Evolutionary conservation across 1,140 invertebrate genomes (phyloP).

Genomic region (Acyrthosiphon pisum): DNA sequence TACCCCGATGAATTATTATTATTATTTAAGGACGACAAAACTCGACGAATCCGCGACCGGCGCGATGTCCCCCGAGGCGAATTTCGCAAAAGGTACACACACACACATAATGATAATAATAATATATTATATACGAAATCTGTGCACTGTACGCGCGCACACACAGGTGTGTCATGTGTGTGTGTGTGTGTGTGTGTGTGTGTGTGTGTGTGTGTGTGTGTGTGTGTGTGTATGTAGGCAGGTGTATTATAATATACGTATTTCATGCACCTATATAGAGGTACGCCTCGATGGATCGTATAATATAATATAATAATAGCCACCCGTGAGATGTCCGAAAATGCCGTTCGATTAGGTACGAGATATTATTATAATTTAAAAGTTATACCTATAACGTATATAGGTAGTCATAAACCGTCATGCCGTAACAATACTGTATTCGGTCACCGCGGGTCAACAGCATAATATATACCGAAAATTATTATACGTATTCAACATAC

Average conservation of each 20-base stretch:
- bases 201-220: background rate
- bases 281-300: background rate
- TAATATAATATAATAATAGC: background rate
- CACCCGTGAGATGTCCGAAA: background rate
- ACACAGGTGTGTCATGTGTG: background rate
- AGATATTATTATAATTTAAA: background rate
- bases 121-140: background rate
- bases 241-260: background rate
- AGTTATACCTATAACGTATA: background rate
- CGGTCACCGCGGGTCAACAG: background rate
- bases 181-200: background rate
- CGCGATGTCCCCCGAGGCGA: background rate
- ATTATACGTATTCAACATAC: background rate
- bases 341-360: background rate
- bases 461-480: too few relatives aligned
- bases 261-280: background rate
- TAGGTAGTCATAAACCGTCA: background rate
- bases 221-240: background rate
- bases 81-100: conserved; percentile 31
- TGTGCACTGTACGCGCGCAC: background rate
- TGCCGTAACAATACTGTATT: background rate
- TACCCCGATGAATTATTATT: conserved; percentile 16
- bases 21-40: conserved; percentile 4
- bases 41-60: background rate
- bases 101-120: background rate